Evolutionary conservation across 2,113 vertebrate genomes (phyloP).

Genomic region (Orthonyx spaldingii): DNA sequence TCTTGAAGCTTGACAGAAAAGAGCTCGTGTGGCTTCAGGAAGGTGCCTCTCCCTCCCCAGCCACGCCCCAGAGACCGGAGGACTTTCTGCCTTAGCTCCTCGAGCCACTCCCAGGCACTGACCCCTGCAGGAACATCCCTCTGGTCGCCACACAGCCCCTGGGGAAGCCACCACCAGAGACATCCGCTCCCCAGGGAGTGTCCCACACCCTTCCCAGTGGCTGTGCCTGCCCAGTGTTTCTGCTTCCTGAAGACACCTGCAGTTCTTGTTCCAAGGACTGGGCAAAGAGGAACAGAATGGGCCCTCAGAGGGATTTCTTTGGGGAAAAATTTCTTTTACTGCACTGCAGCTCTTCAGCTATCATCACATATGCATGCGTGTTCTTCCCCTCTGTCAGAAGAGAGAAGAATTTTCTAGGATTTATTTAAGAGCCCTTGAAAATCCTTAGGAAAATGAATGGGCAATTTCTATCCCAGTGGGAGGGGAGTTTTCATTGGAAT

Average conservation of each 20-base stretch:
- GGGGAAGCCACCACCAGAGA: not conserved
- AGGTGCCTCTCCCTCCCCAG: rapidly evolving
- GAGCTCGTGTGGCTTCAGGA: not conserved
- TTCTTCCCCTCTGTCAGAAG: not conserved
- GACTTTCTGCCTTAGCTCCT: not conserved
- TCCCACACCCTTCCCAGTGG: not conserved
- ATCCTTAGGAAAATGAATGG: constrained; percentile 14
- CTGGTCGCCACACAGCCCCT: not conserved
- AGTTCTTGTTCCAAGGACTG: not conserved
- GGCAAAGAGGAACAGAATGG: not conserved
- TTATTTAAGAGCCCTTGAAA: constrained; percentile 27
- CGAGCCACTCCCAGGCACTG: not conserved
- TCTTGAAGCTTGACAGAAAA: not conserved
- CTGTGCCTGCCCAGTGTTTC: not conserved
- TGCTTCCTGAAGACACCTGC: not conserved
- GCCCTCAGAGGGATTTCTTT: not conserved
- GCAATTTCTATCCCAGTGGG: not conserved
- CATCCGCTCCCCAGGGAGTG: too few species aligned
- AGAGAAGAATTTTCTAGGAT: not conserved
- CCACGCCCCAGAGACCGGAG: not conserved
- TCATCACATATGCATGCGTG: not conserved
- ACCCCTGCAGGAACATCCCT: not conserved
- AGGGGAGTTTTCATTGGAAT: not conserved
- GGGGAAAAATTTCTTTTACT: not conserved
- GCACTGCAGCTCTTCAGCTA: not conserved